Base-by-base conservation (phyloP, 2,888 invertebrate genomes). In the Sympetrum striolatum region DNA sequence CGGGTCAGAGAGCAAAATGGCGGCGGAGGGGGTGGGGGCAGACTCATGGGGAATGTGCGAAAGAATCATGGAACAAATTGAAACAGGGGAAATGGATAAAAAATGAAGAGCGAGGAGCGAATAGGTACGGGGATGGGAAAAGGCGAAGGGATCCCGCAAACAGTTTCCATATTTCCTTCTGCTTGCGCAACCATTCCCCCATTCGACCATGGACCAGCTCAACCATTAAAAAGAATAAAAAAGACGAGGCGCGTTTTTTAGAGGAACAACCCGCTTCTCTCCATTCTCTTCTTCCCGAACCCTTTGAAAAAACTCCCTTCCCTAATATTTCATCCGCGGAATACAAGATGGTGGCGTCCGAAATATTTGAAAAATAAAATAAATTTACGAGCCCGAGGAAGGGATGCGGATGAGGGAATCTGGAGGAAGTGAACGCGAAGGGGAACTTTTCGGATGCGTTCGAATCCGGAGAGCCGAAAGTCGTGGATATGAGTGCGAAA, bases 141-240 rank as follows among this genome's bases (percentile, higher is more conserved):
- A 44, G 53, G 53, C 10, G 31, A 31, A 80, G 8, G 25, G 58
- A 58, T 60, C 37, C 58, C 60, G 60, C 73, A 86, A 53, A 58
- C 86, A 35, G 58, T 60, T 86, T 86, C 86, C 60, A 60, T 86
- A 60, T 86, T 86, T 86, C 37, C 60, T 60, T 58, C 58, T 64
- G 22, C 82, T 86, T 58, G 82, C 35, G 58, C 64, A 64, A 73
- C 73, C 73, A 39, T 39, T 25, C 73, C 73, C 73, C 25, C 25
- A 31, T 73, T 18, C 73, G 14, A 8, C 73, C 73, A 73, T 73
- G 14, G 25, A 25, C 73, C 31, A 73, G 15, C 73, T 25, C 73
- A 73, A 73, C 73, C 73, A 73, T 73, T 73, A 25, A 73, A 73
- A 73, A 73, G 31, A 73, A 73, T 73, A 73, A 73, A n/a, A 53